Evolutionary conservation across 2,888 invertebrate species (phyloP).

Genomic region (Pachycephus smyrnensis): DNA sequence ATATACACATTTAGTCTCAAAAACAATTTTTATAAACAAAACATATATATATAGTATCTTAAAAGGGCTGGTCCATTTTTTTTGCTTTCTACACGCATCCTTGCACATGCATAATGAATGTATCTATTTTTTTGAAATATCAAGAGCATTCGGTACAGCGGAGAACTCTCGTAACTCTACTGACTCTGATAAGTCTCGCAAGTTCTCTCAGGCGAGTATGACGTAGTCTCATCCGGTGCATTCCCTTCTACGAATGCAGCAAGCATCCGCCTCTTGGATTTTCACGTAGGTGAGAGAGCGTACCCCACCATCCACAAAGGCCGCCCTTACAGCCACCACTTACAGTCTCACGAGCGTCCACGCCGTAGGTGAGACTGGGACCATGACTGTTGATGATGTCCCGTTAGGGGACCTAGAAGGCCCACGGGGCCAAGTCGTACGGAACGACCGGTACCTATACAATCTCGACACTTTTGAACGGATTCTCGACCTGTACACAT

Average conservation of each 20-base stretch:
- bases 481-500: slow-evolving; percentile 20
- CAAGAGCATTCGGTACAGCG: neutral
- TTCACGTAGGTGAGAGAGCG: slow-evolving; percentile 3
- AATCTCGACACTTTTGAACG: slow-evolving; percentile 29
- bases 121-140: neutral
- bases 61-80: neutral
- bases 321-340: neutral
- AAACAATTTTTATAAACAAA: neutral
- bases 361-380: slow-evolving; percentile 45
- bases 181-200: neutral
- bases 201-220: neutral
- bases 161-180: neutral
- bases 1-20: neutral
- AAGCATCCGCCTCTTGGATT: slow-evolving; percentile 14
- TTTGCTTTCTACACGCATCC: neutral
- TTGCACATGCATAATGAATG: neutral
- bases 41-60: neutral
- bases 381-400: slow-evolving; percentile 39
- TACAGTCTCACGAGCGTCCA: slow-evolving; percentile 6
- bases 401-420: slow-evolving; percentile 66
- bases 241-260: slow-evolving; percentile 17
- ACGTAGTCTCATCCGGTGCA: slow-evolving; percentile 4
- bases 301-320: neutral
- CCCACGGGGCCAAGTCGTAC: slow-evolving; percentile 28
- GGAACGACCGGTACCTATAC: slow-evolving; percentile 2